Percentiles rank a stretch among this genome's conserved stretches.
These are phyloP conservation scores for Yponomeuta plumbellus DNA, from an alignment of 2,888 invertebrate genomes.

Conservation along the genomic window DNA sequence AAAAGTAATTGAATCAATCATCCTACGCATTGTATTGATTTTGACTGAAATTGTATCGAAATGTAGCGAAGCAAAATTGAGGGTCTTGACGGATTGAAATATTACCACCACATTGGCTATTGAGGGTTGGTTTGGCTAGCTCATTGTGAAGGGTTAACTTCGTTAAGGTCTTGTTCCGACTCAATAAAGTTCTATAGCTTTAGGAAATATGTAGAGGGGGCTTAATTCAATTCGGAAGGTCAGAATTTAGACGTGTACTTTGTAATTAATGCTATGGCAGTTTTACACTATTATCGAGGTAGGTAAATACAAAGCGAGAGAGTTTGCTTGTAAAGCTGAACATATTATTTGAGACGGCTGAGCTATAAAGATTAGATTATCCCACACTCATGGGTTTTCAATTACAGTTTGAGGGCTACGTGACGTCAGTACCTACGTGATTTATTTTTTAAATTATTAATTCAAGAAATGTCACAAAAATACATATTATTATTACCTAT, in stretches of 20 bases:
- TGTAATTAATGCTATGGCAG: background rate
- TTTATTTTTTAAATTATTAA: too few relatives aligned
- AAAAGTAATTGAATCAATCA: background rate
- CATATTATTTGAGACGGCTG: too few relatives aligned
- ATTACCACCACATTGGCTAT: slow-evolving; percentile 14
- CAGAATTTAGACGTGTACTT: background rate
- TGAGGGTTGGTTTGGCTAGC: slow-evolving; percentile 1
- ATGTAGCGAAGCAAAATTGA: background rate
- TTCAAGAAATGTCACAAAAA: too few relatives aligned
- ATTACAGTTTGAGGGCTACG: too few relatives aligned
- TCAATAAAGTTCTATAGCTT: slow-evolving; percentile 2
- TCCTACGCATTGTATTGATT: background rate
- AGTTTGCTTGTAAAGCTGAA: too few relatives aligned
- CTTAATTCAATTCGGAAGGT: background rate
- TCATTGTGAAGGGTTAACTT: background rate
- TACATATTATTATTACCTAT: too few relatives aligned
- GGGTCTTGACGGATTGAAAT: slow-evolving; percentile 13
- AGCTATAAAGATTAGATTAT: too few relatives aligned
- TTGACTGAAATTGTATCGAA: background rate
- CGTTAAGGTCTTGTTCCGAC: background rate
- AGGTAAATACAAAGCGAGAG: background rate
- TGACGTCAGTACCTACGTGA: too few relatives aligned
- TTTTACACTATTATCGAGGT: background rate
- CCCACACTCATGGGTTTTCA: too few relatives aligned
- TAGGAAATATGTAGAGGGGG: background rate